These are phyloP conservation scores for Crossocerus cetratus DNA, from an alignment of 2,888 invertebrate genomes.

Conservation along the genomic window DNA sequence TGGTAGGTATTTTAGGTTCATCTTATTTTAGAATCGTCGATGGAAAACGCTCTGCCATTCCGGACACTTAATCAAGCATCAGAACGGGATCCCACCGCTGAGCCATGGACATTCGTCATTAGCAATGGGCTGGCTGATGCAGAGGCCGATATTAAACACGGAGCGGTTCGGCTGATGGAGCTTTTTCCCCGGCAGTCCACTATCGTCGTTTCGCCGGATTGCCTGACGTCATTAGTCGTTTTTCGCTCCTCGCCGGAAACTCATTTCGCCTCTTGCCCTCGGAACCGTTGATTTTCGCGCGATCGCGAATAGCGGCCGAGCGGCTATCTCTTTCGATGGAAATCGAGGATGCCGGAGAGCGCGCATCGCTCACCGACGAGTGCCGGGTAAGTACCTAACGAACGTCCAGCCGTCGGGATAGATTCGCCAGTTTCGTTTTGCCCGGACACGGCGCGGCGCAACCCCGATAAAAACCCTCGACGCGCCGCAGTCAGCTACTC, in stretches of 20 bases:
- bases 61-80: slow-evolving; percentile 40
- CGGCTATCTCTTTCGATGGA: slow-evolving; percentile 52
- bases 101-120: slow-evolving; percentile 55
- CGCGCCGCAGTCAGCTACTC: too few relatives aligned
- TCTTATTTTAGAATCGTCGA: slow-evolving; percentile 38
- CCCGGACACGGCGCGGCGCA: slow-evolving; percentile 12
- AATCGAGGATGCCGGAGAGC: slow-evolving; percentile 42
- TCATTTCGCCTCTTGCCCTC: slow-evolving; percentile 60
- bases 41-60: slow-evolving; percentile 41
- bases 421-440: slow-evolving; percentile 52
- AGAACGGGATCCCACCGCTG: slow-evolving; percentile 6
- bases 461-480: too few relatives aligned
- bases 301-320: slow-evolving; percentile 36
- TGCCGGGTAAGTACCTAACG: slow-evolving; percentile 48
- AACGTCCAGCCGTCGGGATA: slow-evolving; percentile 37
- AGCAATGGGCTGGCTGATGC: slow-evolving; percentile 48
- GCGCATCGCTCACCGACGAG: slow-evolving; percentile 43
- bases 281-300: slow-evolving; percentile 59
- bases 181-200: slow-evolving; percentile 48
- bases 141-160: slow-evolving; percentile 61
- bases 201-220: slow-evolving; percentile 58
- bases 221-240: slow-evolving; percentile 62
- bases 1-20: neutral
- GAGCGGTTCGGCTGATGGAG: slow-evolving; percentile 52
- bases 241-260: slow-evolving; percentile 59